Base-by-base conservation (phyloP, 2,888 invertebrate genomes). In the Platycheirus rosarum region DNA sequence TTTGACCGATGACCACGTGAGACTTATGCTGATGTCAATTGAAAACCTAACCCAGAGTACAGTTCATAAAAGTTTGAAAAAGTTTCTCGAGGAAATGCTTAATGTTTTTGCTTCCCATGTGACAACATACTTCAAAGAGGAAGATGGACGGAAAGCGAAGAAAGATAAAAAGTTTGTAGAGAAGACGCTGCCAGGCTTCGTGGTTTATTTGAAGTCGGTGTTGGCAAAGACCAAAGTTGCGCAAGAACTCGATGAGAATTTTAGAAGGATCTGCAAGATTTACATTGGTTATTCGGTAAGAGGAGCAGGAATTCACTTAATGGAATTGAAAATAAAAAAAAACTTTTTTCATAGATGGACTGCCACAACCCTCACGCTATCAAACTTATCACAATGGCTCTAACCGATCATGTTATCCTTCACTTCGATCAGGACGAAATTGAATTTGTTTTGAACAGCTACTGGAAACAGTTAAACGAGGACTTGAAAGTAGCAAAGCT, bases 201-300 rank as follows among this genome's bases (percentile, higher is more conserved):
- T 86, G 4, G 76, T 84, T 2, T 87, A 86, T 68, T 65, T 86
- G 0, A 85, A 85, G 11, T 69, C 84, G 35, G 20, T 85, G 11
- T 74, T 87, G 18, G 49, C 37, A n/a, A 85, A 82, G 53, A 18
- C 76, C 1, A 66, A 76, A 29, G 29, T 8, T 37, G 40, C 35
- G 5, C 65, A 71, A 3, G 76, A 85, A 20, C 42, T 87, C 1
- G 87, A 89, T 75, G 89, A 90, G 11, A 74, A 88, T 35, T 88
- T 90, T 57, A 85, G 88, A 1, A 87, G 88, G 20, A 88, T 90
- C 4, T 89, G 87, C 75, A 90, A 90, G 78, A 89, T 90, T 53
- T 90, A 88, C 74, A 88, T 90, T 53, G 88, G 88, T 8, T 86
- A 90, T 75, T 89, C 90, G 85, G 90, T 90, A 85, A 85, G 86